A percentile compares a stretch with the other conserved stretches of the same genome.
Evolutionary conservation across 2,888 invertebrate genomes (phyloP).

Genomic region (Agriopis marginaria): DNA sequence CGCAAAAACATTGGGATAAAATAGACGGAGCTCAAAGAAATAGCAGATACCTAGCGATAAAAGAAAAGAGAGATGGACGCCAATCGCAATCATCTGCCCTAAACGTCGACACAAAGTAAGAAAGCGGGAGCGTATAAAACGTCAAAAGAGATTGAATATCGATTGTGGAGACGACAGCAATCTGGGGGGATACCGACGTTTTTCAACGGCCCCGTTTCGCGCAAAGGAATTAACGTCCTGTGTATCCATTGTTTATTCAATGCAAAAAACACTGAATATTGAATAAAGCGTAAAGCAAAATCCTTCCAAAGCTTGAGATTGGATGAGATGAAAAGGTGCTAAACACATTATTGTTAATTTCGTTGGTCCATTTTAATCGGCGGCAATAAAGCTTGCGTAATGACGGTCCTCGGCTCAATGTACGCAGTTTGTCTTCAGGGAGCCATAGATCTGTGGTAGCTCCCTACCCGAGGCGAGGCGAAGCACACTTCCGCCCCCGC

Average conservation of each 20-base stretch:
- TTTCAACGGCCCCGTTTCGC: conserved; percentile 4
- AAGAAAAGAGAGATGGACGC: conserved; percentile 64
- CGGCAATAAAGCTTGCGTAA: conserved; percentile 28
- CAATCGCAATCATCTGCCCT: conserved; percentile 74
- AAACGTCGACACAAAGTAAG: conserved; percentile 81
- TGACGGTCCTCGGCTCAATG: conserved; percentile 23
- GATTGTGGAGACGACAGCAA: conserved; percentile 83
- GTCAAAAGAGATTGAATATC: conserved; percentile 86
- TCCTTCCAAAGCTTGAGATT: neutral
- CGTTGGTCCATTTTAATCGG: conserved; percentile 24
- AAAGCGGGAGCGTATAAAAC: conserved; percentile 80
- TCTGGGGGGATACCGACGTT: conserved; percentile 52
- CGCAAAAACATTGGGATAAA: conserved; percentile 34
- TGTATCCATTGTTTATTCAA: conserved; percentile 24
- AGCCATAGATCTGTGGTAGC: conserved; percentile 41
- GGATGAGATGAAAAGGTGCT: conserved; percentile 17
- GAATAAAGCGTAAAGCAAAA: conserved; percentile 10
- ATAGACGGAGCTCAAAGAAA: conserved; percentile 52
- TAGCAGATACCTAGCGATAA: conserved; percentile 60
- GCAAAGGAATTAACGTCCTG: conserved; percentile 19
- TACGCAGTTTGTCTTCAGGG: conserved; percentile 35
- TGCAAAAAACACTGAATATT: conserved; percentile 5
- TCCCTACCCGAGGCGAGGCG: conserved; percentile 45
- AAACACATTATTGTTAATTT: conserved; percentile 28
- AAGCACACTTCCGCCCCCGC: conserved; percentile 74